These are phyloP conservation scores for Archivesica marissinica DNA, from an alignment of 1,140 invertebrate species.

Conservation along the genomic window DNA sequence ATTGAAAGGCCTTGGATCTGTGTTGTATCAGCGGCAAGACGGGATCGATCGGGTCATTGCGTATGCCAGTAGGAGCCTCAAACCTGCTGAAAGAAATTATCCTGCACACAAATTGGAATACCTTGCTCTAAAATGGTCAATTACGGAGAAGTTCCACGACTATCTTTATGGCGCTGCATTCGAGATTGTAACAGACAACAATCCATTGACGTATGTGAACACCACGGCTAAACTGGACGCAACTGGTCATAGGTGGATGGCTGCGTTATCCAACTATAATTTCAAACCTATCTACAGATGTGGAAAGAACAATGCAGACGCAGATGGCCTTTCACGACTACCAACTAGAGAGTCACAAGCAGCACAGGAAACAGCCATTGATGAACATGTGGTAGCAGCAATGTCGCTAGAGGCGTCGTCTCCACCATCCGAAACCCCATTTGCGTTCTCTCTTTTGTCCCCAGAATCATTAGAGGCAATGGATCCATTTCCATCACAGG, in stretches of 20 bases:
- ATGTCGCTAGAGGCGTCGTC: not conserved
- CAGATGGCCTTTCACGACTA: conserved; percentile 48
- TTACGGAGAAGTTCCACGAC: conserved; percentile 55
- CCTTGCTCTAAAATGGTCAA: conserved; percentile 53
- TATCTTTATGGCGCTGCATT: conserved; percentile 56
- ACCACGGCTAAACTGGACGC: not conserved
- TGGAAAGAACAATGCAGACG: conserved; percentile 53
- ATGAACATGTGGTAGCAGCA: not conserved
- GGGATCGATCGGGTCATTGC: conserved; percentile 48
- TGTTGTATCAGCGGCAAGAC: conserved; percentile 42
- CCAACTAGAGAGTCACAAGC: not conserved
- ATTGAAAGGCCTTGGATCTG: conserved; percentile 50
- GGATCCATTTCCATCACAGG: no score
- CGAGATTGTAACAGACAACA: not conserved
- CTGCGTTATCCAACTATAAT: conserved; percentile 48
- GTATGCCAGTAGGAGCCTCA: conserved; percentile 57
- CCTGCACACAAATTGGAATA: conserved; percentile 54
- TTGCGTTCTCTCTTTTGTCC: not conserved
- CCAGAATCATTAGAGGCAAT: not conserved
- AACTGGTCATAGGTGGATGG: conserved; percentile 57
- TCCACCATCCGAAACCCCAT: not conserved
- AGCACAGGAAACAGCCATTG: not conserved
- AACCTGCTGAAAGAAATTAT: conserved; percentile 63
- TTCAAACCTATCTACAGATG: conserved; percentile 49
- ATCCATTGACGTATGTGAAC: not conserved